These are phyloP conservation scores for Drosophila ochracea DNA, from an alignment of 2,888 invertebrate genomes.

Conservation along the genomic window DNA sequence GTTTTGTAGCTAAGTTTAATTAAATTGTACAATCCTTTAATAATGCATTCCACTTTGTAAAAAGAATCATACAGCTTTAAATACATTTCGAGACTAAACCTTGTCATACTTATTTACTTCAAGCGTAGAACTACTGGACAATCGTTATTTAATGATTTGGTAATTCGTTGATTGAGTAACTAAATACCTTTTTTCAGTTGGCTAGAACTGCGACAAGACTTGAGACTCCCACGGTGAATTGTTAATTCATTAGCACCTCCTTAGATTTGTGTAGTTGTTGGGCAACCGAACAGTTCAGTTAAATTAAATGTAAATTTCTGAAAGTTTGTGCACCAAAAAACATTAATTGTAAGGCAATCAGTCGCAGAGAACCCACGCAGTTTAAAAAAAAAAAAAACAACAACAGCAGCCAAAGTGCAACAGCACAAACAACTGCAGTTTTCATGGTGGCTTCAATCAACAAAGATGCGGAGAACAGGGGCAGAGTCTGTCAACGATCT, in stretches of 20 bases:
- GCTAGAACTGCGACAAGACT: conserved; percentile 2
- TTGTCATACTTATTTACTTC: background rate
- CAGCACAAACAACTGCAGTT: conserved; percentile 36
- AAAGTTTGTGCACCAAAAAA: conserved; percentile 23
- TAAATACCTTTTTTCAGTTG: conserved; percentile 1
- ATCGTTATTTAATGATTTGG: background rate
- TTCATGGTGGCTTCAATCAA: conserved; percentile 51
- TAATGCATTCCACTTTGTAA: background rate
- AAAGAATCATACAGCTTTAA: background rate
- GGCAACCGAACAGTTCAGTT: conserved; percentile 43
- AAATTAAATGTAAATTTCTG: conserved; percentile 69
- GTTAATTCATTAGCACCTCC: conserved; percentile 60
- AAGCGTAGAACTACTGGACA: background rate
- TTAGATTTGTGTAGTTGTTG: conserved; percentile 37
- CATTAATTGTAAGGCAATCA: conserved; percentile 53
- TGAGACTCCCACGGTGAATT: conserved; percentile 24
- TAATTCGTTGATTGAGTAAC: conserved; percentile 21
- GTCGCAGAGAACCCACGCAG: conserved; percentile 45
- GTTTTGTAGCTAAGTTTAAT: background rate
- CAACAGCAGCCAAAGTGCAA: conserved; percentile 5
- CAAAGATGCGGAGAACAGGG: background rate
- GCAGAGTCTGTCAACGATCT: conserved; percentile 6
- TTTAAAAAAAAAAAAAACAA: conserved; percentile 10
- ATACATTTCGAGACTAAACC: background rate
- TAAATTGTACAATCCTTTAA: background rate